Conservation (phyloP, 2,797 vertebrate species). For the Sebastes alutus region DNA sequence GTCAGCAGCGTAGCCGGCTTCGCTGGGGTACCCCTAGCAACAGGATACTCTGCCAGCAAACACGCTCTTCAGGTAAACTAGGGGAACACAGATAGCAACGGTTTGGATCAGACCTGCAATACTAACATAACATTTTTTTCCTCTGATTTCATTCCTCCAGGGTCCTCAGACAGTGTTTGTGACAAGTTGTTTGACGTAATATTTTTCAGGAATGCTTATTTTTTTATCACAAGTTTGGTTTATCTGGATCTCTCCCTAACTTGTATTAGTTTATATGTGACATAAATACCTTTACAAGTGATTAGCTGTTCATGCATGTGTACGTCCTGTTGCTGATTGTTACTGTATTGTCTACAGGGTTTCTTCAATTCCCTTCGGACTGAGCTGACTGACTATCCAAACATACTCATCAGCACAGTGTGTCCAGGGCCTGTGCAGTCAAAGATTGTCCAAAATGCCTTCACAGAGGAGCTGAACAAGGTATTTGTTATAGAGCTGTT, state of each 20-base stretch:
- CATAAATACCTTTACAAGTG: not conserved
- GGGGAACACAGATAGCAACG: not conserved
- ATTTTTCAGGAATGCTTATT: not conserved
- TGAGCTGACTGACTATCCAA: constrained; percentile 88
- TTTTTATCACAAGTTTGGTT: not conserved
- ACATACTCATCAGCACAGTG: constrained; percentile 88
- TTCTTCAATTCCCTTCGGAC: constrained; percentile 91
- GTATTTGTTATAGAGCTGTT: constrained; percentile 62
- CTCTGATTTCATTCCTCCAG: not conserved
- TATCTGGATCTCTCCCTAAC: not conserved
- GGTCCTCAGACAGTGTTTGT: not conserved
- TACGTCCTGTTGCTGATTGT: not conserved
- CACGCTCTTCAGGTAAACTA: constrained; percentile 90
- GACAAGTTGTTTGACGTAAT: not conserved
- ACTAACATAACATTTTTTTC: not conserved
- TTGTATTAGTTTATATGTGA: not conserved
- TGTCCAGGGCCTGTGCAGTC: constrained; percentile 94
- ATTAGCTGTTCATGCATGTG: not conserved
- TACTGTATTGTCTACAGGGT: constrained; percentile 79
- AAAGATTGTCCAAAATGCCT: constrained; percentile 88
- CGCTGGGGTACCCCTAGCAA: constrained; percentile 82
- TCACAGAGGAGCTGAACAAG: constrained; percentile 86
- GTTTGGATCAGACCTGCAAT: not conserved
- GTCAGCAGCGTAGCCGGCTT: constrained; percentile 90
- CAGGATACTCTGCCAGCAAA: constrained; percentile 93